Base-by-base conservation (phyloP, 35 echinoderm and acorn worm species). In the Apostichopus californicus region DNA sequence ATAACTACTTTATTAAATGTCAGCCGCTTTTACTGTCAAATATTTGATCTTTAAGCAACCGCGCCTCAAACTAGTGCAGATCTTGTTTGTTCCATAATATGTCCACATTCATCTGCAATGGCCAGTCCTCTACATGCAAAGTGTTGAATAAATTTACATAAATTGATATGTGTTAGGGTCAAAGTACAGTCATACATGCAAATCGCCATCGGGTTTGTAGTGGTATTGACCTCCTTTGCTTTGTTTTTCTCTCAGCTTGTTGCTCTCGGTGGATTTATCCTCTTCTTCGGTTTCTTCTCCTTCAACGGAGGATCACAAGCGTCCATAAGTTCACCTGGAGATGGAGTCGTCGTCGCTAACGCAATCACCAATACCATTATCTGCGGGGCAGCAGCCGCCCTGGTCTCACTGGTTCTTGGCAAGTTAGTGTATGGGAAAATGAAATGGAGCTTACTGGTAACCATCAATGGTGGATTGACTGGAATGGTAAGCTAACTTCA, bases 271-370 rank as follows among this genome's bases (percentile, higher is more conserved):
- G 96, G 96, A n/a, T 98, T 98, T 77, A 96, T 98, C 34, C 90
- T 98, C 23, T 95, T 98, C 86, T 96, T 98, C 17, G 96, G 96
- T 6, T 98, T 98, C 90, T 94, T 98, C 73, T 94, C 94, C 20
- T 98, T 98, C 92, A 98, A 98, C 78, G 96, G 96, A 22, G 96
- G 96, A 20, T 98, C 96, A 1, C 96, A 96, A 77, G 96, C 94
- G 0, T 93, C 88, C 54, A 98, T 98, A 58, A 94, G 94, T 9
- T 52, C 78, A 15, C 71, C 66, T 54, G 96, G 96, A 57, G 96
- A 98, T 64, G 96, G 96, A 54, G 17, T 84, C 8, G 81, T 94
- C 0, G 91, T 98, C 14, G 93, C 96, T 11, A 71, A 93, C 11
- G 90, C 96, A 23, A 93, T 98, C 73, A 93, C 96, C 17, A 98